Percentiles rank a stretch among this genome's conserved stretches.
These are phyloP conservation scores for Platypus cylindrus DNA, from an alignment of 2,888 invertebrate genomes.

Conservation along the genomic window DNA sequence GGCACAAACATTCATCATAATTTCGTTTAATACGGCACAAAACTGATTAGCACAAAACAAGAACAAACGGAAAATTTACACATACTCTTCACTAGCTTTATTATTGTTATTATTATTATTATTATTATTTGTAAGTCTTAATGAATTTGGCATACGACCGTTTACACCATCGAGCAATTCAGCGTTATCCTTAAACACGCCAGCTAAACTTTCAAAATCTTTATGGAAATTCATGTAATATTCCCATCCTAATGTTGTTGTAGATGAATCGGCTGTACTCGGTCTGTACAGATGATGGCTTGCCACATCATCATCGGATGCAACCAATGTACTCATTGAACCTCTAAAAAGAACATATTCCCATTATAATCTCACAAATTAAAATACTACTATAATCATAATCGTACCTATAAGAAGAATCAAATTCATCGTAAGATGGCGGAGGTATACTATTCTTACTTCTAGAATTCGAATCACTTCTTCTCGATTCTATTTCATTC, in stretches of 20 bases:
- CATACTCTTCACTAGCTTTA: slow-evolving; percentile 84
- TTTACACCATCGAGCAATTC: slow-evolving; percentile 78
- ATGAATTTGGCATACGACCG: slow-evolving; percentile 57
- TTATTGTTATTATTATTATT: too few relatives aligned
- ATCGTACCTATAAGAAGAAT: slow-evolving; percentile 61
- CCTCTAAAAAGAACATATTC: slow-evolving; percentile 42
- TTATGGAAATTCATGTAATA: slow-evolving; percentile 93
- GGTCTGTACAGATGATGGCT: slow-evolving; percentile 69
- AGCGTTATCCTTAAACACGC: slow-evolving; percentile 93
- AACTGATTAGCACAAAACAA: too few relatives aligned
- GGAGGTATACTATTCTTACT: slow-evolving; percentile 55
- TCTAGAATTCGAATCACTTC: slow-evolving; percentile 32
- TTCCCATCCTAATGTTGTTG: slow-evolving; percentile 80
- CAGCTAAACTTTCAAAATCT: slow-evolving; percentile 88
- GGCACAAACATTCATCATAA: slow-evolving; percentile 11
- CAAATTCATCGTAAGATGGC: slow-evolving; percentile 80
- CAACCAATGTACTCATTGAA: slow-evolving; percentile 84
- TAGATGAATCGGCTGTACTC: slow-evolving; percentile 63
- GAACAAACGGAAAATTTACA: slow-evolving; percentile 36
- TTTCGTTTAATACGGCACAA: slow-evolving; percentile 15
- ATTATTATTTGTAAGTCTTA: slow-evolving; percentile 66
- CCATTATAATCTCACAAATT: background rate
- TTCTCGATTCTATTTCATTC: slow-evolving; percentile 28
- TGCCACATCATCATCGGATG: slow-evolving; percentile 83
- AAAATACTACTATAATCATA: background rate